phyloP scores from a whole-genome alignment of 2,113 vertebrate species.

The Rhineura floridana region DNA sequence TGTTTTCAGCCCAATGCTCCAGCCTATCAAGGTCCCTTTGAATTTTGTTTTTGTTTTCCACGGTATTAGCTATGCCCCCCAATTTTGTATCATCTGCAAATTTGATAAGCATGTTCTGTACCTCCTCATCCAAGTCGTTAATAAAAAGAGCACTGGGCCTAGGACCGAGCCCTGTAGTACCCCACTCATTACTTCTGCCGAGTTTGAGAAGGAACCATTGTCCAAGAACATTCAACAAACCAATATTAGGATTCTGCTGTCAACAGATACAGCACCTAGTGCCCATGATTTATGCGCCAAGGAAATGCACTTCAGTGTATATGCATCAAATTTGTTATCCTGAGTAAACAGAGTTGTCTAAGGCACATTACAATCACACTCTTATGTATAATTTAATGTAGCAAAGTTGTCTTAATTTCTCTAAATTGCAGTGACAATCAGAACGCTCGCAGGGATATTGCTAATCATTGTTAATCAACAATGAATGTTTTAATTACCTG shows the following conservation, averaged over 20 bases:
- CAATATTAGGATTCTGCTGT: slow-evolving; percentile 26
- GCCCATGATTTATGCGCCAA: slow-evolving; percentile 55
- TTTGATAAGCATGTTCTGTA: too few relatives aligned
- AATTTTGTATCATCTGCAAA: too few relatives aligned
- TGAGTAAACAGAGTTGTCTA: slow-evolving; percentile 56
- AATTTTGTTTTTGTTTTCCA: too few relatives aligned
- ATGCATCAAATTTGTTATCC: slow-evolving; percentile 62
- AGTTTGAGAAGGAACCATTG: too few relatives aligned
- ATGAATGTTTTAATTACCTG: slow-evolving; percentile 69
- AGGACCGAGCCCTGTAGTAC: too few relatives aligned
- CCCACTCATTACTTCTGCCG: too few relatives aligned
- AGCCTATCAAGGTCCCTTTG: too few relatives aligned
- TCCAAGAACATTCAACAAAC: slow-evolving; percentile 38
- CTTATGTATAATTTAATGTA: slow-evolving; percentile 69
- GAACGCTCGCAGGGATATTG: slow-evolving; percentile 46
- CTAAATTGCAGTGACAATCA: slow-evolving; percentile 63
- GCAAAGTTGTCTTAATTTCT: slow-evolving; percentile 67
- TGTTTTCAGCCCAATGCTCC: too few relatives aligned
- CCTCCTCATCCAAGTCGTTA: too few relatives aligned
- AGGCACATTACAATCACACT: slow-evolving; percentile 56
- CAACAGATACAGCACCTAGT: slow-evolving; percentile 41
- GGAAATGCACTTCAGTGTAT: slow-evolving; percentile 61
- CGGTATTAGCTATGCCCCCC: too few relatives aligned
- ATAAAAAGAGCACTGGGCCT: too few relatives aligned
- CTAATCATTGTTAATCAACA: slow-evolving; percentile 62